Conservation (phyloP, 2,113 vertebrate genomes). For the Melospiza georgiana region DNA sequence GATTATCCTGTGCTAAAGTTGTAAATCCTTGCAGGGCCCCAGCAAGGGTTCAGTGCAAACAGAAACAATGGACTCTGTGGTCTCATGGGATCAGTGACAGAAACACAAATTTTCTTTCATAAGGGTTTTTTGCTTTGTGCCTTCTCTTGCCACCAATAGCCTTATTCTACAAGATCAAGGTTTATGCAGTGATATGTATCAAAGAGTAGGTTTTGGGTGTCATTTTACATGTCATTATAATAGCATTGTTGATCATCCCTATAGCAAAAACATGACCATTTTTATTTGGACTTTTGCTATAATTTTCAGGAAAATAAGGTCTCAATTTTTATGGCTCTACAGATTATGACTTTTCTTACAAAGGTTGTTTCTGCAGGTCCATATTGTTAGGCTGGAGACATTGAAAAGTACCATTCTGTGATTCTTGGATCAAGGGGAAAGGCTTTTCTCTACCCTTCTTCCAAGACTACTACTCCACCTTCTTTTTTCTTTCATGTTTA, state of each 20-base stretch:
- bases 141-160: not conserved
- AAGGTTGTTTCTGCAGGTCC: not conserved
- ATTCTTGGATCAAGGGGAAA: not conserved
- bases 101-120: not conserved
- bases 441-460: not conserved
- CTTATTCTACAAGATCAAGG: not conserved
- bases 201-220: not conserved
- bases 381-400: not conserved
- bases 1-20: not conserved
- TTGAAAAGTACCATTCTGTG: not conserved
- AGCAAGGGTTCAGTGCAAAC: not conserved
- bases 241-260: not conserved
- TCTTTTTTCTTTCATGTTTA: not conserved
- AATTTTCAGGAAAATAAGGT: not conserved
- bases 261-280: not conserved
- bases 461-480: not conserved
- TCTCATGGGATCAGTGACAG: not conserved
- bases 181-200: not conserved
- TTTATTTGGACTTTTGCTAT: not conserved
- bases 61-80: not conserved
- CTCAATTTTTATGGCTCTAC: not conserved
- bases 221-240: not conserved
- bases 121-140: not conserved
- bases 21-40: not conserved
- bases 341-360: not conserved